Conservation (phyloP, 2,797 vertebrate species). For the Cyprinella venusta region DNA sequence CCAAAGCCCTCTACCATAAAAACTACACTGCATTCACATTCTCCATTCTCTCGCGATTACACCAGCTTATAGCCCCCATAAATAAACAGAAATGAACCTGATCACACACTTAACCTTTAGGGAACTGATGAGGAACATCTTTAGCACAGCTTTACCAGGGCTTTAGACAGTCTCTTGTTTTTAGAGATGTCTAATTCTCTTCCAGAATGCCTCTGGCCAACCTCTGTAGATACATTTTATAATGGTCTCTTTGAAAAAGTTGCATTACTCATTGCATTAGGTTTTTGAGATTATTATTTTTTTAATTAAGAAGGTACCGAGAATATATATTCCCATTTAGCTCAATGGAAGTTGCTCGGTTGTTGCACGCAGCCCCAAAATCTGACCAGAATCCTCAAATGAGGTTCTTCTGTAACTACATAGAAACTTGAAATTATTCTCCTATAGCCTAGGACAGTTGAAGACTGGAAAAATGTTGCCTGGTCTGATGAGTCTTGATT, state of each 20-base stretch:
- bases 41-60: slow-evolving; percentile 11
- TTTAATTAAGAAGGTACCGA: background rate
- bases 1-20: slow-evolving; percentile 35
- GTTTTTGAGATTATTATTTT: background rate
- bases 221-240: background rate
- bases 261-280: background rate
- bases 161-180: background rate
- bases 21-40: slow-evolving; percentile 28
- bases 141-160: slow-evolving; percentile 17
- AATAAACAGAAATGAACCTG: slow-evolving; percentile 55
- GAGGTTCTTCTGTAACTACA: background rate
- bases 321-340: background rate
- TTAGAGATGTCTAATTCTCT: background rate
- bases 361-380: background rate
- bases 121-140: slow-evolving; percentile 45
- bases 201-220: background rate
- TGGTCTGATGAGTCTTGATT: too few relatives aligned
- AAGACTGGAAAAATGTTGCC: too few relatives aligned
- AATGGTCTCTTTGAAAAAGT: background rate
- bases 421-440: slow-evolving; percentile 6
- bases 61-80: slow-evolving; percentile 47
- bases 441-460: too few relatives aligned
- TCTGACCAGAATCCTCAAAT: too few relatives aligned
- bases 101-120: slow-evolving; percentile 54
- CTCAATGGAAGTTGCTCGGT: background rate